A percentile compares a stretch with the other conserved stretches of the same genome.
Evolutionary conservation across 2,888 invertebrate species (phyloP).

Genomic region (Monoplex corrugatus): DNA sequence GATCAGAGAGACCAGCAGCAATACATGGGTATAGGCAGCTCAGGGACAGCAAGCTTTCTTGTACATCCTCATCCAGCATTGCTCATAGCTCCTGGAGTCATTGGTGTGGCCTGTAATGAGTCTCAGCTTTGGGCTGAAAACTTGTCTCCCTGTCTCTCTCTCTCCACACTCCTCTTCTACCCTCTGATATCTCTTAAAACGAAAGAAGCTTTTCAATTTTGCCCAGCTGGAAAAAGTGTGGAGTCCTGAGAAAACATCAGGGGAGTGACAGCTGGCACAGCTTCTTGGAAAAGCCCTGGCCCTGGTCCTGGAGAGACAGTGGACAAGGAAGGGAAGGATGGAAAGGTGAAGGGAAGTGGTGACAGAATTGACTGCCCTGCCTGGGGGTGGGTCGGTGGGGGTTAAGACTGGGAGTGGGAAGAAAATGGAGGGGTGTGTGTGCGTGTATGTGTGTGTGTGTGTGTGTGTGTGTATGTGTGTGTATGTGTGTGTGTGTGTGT

Average conservation of each 20-base stretch:
- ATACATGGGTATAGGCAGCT: too few relatives aligned
- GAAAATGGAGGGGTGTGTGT: too few relatives aligned
- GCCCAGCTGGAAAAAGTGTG: constrained; percentile 49
- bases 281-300: constrained; percentile 33
- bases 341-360: too few relatives aligned
- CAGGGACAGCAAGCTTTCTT: too few relatives aligned
- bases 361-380: too few relatives aligned
- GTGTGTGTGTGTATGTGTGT: too few relatives aligned
- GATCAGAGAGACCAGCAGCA: too few relatives aligned
- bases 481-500: too few relatives aligned
- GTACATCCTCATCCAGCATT: too few relatives aligned
- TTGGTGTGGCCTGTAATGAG: constrained; percentile 39
- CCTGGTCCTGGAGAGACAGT: not conserved
- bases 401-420: not conserved
- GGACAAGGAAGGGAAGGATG: not conserved
- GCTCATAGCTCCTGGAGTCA: too few relatives aligned
- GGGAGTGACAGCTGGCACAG: constrained; percentile 44
- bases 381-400: not conserved
- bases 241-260: constrained; percentile 55
- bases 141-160: not conserved
- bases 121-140: constrained; percentile 47
- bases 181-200: not conserved
- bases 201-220: constrained; percentile 58
- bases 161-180: not conserved
- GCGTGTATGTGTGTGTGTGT: too few relatives aligned